Evolutionary conservation across 2,113 vertebrate genomes (phyloP), one percentile per base, ranked within the genome.

Genomic region (Bolborhynchus lineola): DNA sequence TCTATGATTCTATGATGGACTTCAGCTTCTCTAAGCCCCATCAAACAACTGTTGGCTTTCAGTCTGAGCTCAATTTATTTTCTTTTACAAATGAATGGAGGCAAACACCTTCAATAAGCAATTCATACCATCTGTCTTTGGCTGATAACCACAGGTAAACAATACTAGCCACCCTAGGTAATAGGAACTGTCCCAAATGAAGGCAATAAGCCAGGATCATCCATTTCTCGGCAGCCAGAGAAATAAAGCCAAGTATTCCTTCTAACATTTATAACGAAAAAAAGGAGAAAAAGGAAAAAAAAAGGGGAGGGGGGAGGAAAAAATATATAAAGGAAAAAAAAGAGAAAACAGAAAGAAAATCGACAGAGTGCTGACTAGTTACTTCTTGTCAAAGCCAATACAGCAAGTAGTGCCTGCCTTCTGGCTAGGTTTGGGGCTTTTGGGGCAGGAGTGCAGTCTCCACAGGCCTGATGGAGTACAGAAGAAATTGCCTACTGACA

Each of bases 401-500:
- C 50, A 93, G 63, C 20, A 80, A 63, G 42, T 1, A 37, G 9
- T 35, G 68, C 23, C 23, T 44, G 52, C 24, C 53, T 55, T 52
- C 72, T 44, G 69, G 33, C 19, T 78, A 20, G 35, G 26, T 25
- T 72, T 8, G 18, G 52, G 63, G 42, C 35, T 31, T 25, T 77
- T 6, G 16, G 52, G 63, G 42, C 39, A 65, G 69, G 4, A 19
- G 53, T 8, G n/a, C 50, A 7, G 57, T 9, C 53, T 67, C 57
- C 52, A 57, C 0, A 2, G 76, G 46, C 50, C 67, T 25, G 12
- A 31, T 31, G 39, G 35, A 44, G 35, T 1, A 6, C 7, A 63
- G 3, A 1, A 29, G 70, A 80, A 35, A 49, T 2, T 5, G 10
- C 60, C 1, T 1, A 35, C 35, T 1, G 2, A 44, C 31, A 35